Evolutionary conservation across 2,113 vertebrate species (phyloP), one percentile per base, ranked within the genome.

Genomic region (Bubalus kerabau): DNA sequence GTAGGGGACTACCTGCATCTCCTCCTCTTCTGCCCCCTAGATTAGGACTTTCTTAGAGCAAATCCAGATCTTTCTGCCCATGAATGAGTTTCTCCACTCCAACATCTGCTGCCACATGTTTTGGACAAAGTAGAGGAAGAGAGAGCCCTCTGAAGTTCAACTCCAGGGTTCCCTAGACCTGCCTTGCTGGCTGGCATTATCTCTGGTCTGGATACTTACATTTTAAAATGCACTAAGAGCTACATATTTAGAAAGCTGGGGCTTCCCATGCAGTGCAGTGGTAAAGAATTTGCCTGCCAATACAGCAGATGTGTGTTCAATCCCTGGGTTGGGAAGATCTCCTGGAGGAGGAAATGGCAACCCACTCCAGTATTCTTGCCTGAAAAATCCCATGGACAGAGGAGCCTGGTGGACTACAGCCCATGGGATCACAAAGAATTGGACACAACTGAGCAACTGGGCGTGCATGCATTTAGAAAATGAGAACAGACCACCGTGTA

Each of bases 131-230:
- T 5, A 32, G 26, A 3, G 2, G 28, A 21, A 93, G 46, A 43
- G 19, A 59, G 16, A 57, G 24, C 11, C 11, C 21, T 40, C 19
- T 40, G 14, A n/a, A 36, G 17, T 19, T 32, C 28, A 62, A 36
- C 12, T 43, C 48, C 24, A 36, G 28, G 32, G 26, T 6, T 10
- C 23, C 10, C 48, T 23, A 7, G 56, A 17, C 12, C 8, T 32
- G 4, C n/a, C n/a, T 93, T 46, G 40, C 13, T 2, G 0, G 0
- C 2, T n/a, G 40, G 62, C 9, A 21, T 1, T 10, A 1, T 14
- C 19, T 60, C 4, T 32, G 43, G 71, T 3, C 76, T 13, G 8
- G 57, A 32, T 14, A 16, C 56, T 50, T 74, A 57, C 5, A 78
- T 91, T 94, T 95, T 85, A 50, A 94, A 94, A 82, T 91, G 8